Evolutionary conservation across 2,797 vertebrate species (phyloP).

Genomic region (Arrhamphus sclerolepis): DNA sequence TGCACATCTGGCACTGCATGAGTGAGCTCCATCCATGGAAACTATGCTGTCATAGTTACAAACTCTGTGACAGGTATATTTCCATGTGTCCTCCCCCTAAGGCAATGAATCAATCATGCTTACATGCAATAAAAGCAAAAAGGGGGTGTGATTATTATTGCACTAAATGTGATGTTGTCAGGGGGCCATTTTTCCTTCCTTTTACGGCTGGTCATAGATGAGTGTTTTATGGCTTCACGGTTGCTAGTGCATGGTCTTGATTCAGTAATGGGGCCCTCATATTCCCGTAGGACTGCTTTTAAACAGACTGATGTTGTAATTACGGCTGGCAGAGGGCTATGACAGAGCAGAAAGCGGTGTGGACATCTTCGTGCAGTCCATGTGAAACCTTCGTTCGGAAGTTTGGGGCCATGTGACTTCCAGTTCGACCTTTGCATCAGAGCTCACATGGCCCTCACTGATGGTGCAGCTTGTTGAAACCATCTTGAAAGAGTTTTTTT

Average conservation of each 20-base stretch:
- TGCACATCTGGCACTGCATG: constrained; percentile 35
- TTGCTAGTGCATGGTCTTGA: constrained; percentile 46
- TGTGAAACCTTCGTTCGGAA: constrained; percentile 52
- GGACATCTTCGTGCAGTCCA: constrained; percentile 54
- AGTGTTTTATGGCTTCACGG: constrained; percentile 71
- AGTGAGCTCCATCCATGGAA: constrained; percentile 42
- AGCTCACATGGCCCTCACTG: constrained; percentile 47
- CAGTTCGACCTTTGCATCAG: constrained; percentile 48
- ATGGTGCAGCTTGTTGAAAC: constrained; percentile 61
- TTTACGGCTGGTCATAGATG: constrained; percentile 72
- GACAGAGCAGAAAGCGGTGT: constrained; percentile 49
- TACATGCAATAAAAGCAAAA: constrained; percentile 73
- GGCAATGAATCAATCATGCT: constrained; percentile 75
- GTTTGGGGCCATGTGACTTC: constrained; percentile 46
- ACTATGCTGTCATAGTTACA: constrained; percentile 51
- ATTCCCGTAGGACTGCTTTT: constrained; percentile 66
- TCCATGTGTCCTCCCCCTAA: constrained; percentile 57
- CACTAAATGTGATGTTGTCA: constrained; percentile 70
- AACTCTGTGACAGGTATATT: constrained; percentile 63
- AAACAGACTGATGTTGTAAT: constrained; percentile 75
- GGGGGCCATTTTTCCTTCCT: constrained; percentile 50
- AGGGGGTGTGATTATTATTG: constrained; percentile 70
- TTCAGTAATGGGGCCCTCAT: constrained; percentile 65
- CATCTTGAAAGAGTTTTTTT: constrained; percentile 16
- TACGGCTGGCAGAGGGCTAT: constrained; percentile 59